These are phyloP conservation scores for Agrotis puta DNA, from an alignment of 2,888 invertebrate genomes.

Conservation along the genomic window DNA sequence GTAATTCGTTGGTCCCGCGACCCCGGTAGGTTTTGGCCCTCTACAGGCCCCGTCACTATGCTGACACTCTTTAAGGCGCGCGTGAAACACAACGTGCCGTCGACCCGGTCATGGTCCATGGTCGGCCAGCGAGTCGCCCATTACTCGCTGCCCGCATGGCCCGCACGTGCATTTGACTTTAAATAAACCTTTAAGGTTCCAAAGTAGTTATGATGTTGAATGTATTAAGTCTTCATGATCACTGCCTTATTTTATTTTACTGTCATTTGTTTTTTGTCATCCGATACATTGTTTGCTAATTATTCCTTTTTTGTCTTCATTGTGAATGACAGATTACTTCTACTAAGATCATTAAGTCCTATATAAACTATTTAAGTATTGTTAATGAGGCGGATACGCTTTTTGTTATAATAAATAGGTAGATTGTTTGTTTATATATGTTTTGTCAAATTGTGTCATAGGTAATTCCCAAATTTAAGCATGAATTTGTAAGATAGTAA, in stretches of 20 bases:
- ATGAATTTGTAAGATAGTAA: too few relatives aligned
- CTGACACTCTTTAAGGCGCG: too few relatives aligned
- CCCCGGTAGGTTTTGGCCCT: too few relatives aligned
- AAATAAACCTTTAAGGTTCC: not conserved
- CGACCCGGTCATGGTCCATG: too few relatives aligned
- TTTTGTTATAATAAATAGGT: conserved; percentile 38
- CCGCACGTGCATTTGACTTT: not conserved
- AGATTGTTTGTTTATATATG: conserved; percentile 6
- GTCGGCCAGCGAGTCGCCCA: too few relatives aligned
- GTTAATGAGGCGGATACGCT: conserved; percentile 42
- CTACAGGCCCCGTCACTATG: too few relatives aligned
- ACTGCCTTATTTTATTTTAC: conserved; percentile 1
- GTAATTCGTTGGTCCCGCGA: too few relatives aligned
- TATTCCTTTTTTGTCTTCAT: conserved; percentile 54
- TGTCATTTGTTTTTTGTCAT: conserved; percentile 52
- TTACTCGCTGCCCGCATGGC: too few relatives aligned
- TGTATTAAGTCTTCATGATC: not conserved
- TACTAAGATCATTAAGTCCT: conserved; percentile 49
- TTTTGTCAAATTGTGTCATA: not conserved
- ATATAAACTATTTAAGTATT: conserved; percentile 37
- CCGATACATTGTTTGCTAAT: conserved; percentile 62
- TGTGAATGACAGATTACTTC: conserved; percentile 51
- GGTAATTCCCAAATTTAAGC: too few relatives aligned
- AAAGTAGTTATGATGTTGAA: not conserved
- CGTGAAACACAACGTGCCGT: too few relatives aligned